Evolutionary conservation across 2,888 invertebrate genomes (phyloP).

Genomic region (Pocota personata): DNA sequence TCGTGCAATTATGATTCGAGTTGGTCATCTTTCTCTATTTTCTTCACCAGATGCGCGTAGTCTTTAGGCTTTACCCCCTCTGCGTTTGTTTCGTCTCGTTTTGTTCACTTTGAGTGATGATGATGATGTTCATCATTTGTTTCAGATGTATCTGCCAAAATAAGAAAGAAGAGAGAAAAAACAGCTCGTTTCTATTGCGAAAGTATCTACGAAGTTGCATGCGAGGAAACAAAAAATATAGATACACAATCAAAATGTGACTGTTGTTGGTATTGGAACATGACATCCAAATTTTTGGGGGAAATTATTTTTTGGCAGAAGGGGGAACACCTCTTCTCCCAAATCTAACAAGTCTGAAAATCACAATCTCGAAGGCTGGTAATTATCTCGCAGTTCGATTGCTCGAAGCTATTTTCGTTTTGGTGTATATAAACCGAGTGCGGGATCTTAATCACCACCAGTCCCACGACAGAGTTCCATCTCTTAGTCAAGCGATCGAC

Average conservation of each 20-base stretch:
- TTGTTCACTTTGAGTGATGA: conserved; percentile 1
- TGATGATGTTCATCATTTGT: conserved; percentile 56
- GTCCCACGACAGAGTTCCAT: conserved; percentile 57
- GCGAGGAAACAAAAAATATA: conserved; percentile 24
- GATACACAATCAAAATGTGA: conserved; percentile 25
- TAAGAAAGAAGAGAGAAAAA: conserved; percentile 12
- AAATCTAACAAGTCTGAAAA: conserved; percentile 24
- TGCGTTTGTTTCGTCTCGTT: background rate
- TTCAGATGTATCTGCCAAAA: conserved; percentile 38
- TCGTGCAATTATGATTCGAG: conserved; percentile 21
- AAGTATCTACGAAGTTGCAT: conserved; percentile 55
- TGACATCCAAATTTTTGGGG: conserved; percentile 48
- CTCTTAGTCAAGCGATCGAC: conserved; percentile 29
- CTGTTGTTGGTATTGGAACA: conserved; percentile 32
- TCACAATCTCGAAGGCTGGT: conserved; percentile 59
- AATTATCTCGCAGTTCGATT: conserved; percentile 62
- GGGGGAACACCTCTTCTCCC: conserved; percentile 16
- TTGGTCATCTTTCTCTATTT: conserved; percentile 15
- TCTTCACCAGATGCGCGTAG: conserved; percentile 20
- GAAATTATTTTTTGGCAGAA: conserved; percentile 50
- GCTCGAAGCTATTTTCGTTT: conserved; percentile 56
- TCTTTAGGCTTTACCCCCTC: background rate
- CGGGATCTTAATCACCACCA: conserved; percentile 47
- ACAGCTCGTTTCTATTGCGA: conserved; percentile 47
- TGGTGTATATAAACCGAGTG: conserved; percentile 63